Evolutionary conservation across 2,888 invertebrate species (phyloP), one percentile per base, ranked within the genome.

Genomic region (Ecdyonurus torrentis): DNA sequence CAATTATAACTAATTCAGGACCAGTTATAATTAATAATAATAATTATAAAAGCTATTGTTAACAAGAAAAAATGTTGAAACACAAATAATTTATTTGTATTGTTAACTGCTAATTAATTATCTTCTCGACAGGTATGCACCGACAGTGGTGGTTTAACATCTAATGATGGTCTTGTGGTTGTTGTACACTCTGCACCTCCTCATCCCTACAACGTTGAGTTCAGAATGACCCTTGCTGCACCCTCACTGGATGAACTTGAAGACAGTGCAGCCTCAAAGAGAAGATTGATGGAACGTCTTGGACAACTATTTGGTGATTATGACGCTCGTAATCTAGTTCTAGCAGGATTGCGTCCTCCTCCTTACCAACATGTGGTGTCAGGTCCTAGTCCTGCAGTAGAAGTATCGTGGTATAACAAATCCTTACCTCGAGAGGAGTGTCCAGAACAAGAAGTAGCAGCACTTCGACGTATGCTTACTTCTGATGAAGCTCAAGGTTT

Each of bases 221-320:
- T 92, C 75, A 86, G 86, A 67, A 86, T 91, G 79, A 86, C 84
- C 0, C 76, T 93, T 71, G 85, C 86, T 67, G 81, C 83, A 59
- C 80, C 83, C 0, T 74, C 71, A 63, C 84, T 83, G 72, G 82
- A 85, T 7, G 79, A 81, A 50, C 86, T 91, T 66, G 80, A 80
- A 0, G 82, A 84, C 70, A 86, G 85, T 63, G 85, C 91, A 0
- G 76, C 78, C 25, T 80, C 85, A 72, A 89, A 92, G 71, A 81
- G 89, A 37, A 87, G 86, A 69, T 87, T 93, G 67, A 82, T 93
- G 19, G 89, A 91, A 71, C 89, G 88, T 67, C 73, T 95, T 23
- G 82, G 88, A 0, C 79, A 81, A 22, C 72, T 93, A 15, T 92
- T 91, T 71, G 85, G 85, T 1, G 92, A 94, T 74, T 76, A 76